Evolutionary conservation across 2,113 vertebrate genomes (phyloP).

Genomic region (Piprites chloris): DNA sequence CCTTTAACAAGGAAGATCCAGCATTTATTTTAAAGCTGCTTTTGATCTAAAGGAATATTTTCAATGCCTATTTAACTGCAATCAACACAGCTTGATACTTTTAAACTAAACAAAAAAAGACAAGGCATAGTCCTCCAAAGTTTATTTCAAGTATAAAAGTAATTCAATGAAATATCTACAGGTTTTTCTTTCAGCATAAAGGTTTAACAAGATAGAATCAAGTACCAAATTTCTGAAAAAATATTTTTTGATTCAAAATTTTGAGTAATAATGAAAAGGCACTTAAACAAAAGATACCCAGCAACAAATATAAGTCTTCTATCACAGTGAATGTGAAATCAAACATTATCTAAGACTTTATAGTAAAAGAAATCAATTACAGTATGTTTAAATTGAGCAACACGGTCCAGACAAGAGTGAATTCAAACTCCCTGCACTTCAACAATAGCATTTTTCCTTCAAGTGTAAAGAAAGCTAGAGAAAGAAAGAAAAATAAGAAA

Average conservation of each 20-base stretch:
- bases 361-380: slow-evolving; percentile 39
- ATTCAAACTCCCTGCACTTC: background rate
- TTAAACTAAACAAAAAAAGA: background rate
- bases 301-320: slow-evolving; percentile 48
- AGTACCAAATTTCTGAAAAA: slow-evolving; percentile 41
- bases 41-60: background rate
- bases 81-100: background rate
- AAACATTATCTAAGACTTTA: slow-evolving; percentile 57
- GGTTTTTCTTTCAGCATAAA: slow-evolving; percentile 16
- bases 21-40: background rate
- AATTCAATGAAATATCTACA: slow-evolving; percentile 20
- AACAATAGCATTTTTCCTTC: background rate
- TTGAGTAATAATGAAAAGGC: slow-evolving; percentile 17
- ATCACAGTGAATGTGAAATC: slow-evolving; percentile 38
- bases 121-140: slow-evolving; percentile 15
- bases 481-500: background rate
- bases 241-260: slow-evolving; percentile 32
- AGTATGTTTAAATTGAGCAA: slow-evolving; percentile 36
- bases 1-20: background rate
- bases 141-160: slow-evolving; percentile 74
- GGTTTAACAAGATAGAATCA: slow-evolving; percentile 49
- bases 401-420: background rate
- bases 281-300: slow-evolving; percentile 50
- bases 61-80: background rate
- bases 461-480: background rate